A percentile compares a stretch with the other conserved stretches of the same genome.
Evolutionary conservation across 2,797 vertebrate species (phyloP).

Genomic region (Hephaestus fuliginosus): DNA sequence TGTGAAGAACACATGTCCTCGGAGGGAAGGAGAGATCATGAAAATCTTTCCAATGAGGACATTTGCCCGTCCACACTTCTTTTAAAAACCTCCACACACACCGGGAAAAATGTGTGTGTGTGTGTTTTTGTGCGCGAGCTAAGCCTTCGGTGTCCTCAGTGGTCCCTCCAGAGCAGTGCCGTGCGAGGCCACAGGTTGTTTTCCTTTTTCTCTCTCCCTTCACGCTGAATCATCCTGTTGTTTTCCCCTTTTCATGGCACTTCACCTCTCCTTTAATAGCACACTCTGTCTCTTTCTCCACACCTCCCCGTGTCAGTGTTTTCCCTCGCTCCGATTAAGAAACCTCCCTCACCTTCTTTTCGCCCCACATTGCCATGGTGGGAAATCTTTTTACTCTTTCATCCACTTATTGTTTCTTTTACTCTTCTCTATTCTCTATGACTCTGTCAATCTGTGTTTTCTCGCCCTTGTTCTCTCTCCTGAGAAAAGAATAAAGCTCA

Average conservation of each 20-base stretch:
- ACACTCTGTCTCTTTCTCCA: slow-evolving; percentile 74
- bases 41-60: slow-evolving; percentile 55
- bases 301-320: slow-evolving; percentile 65
- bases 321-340: slow-evolving; percentile 70
- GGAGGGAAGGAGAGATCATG: slow-evolving; percentile 56
- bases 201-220: slow-evolving; percentile 69
- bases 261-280: slow-evolving; percentile 72
- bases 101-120: slow-evolving; percentile 9
- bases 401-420: slow-evolving; percentile 38
- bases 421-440: slow-evolving; percentile 38
- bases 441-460: slow-evolving; percentile 56
- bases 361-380: slow-evolving; percentile 57
- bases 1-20: slow-evolving; percentile 40
- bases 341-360: slow-evolving; percentile 62
- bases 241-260: slow-evolving; percentile 72
- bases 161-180: slow-evolving; percentile 62
- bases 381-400: slow-evolving; percentile 70
- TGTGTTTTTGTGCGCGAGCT: slow-evolving; percentile 12
- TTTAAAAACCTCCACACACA: slow-evolving; percentile 20
- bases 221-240: slow-evolving; percentile 78
- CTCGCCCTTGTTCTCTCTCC: slow-evolving; percentile 33
- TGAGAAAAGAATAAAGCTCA: slow-evolving; percentile 5
- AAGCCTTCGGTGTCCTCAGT: slow-evolving; percentile 45
- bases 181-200: slow-evolving; percentile 80
- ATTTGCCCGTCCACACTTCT: slow-evolving; percentile 45